Evolutionary conservation across 2,797 vertebrate genomes (phyloP), one percentile per base, ranked within the genome.

Genomic region (Pangasius sanitwongsei): DNA sequence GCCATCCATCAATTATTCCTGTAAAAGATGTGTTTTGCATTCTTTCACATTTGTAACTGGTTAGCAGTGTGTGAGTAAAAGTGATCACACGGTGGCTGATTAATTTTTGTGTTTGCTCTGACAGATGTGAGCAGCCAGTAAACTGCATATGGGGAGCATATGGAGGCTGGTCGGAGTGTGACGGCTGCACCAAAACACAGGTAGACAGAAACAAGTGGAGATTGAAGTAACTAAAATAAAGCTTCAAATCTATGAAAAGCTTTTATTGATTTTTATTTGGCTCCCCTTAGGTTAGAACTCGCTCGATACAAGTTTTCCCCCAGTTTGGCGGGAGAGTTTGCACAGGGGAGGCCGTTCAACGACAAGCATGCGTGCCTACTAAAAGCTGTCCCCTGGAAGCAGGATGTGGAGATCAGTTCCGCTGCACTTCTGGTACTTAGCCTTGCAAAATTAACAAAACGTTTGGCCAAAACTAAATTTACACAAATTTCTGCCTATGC

Each of bases 101-200:
- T 84, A 20, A 63, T 44, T 65, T 59, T 75, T 41, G 25, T 78
- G 55, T 83, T 78, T 87, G 48, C 50, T 72, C 23, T 86, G 20
- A 87, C 90, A 97, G 96, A 67, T 93, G 94, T 92, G 91, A 93
- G 83, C 92, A 82, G 88, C 95, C 94, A 1, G 86, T 98, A 61
- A 94, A 96, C 90, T 99, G 98, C 91, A 94, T 80, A 87, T 99
- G 98, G 98, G 95, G 93, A 37, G 67, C 95, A 12, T 98, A 95
- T 85, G 96, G 96, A 70, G 94, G 94, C 13, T 99, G 98, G 98
- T 97, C 98, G 0, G 97, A 97, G 88, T 99, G 98, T 87, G 97
- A 97, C 4, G 97, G 97, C 87, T 99, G 98, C 92, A 96, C 96
- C 48, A 96, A 94, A 20, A 97, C 95, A 7, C 97, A 97, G 97